Conservation (phyloP, 2,888 invertebrate genomes). For the Mesorhabditis sp. region DNA sequence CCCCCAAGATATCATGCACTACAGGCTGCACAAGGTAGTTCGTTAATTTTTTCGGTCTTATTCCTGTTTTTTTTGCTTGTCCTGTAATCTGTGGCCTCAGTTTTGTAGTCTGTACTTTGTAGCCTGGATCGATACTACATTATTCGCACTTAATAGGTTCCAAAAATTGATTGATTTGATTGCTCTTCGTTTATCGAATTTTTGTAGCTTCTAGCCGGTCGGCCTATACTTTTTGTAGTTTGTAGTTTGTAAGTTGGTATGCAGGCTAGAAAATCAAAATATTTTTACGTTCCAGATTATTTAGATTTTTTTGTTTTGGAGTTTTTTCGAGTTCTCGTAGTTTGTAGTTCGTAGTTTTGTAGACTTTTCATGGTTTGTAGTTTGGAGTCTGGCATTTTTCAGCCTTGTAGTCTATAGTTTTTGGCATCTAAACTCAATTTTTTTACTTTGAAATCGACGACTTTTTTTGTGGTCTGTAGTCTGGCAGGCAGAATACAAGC, state of each 20-base stretch:
- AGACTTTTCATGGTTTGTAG: too few relatives aligned
- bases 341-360: too few relatives aligned
- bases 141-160: not conserved
- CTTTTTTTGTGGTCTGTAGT: too few relatives aligned
- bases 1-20: slow-evolving; percentile 50
- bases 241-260: too few relatives aligned
- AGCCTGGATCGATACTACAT: not conserved
- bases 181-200: slow-evolving; percentile 9
- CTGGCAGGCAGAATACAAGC: too few relatives aligned
- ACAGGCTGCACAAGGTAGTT: slow-evolving; percentile 35
- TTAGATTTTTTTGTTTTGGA: not conserved
- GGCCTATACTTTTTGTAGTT: too few relatives aligned
- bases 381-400: too few relatives aligned
- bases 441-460: too few relatives aligned
- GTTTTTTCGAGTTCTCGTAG: not conserved
- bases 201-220: not conserved
- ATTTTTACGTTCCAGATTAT: too few relatives aligned
- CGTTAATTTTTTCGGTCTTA: not conserved
- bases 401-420: too few relatives aligned
- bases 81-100: not conserved
- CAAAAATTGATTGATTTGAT: not conserved
- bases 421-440: too few relatives aligned
- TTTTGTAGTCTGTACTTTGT: not conserved
- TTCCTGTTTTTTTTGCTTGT: not conserved
- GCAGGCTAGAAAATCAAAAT: too few relatives aligned